Conservation (phyloP, 2,113 vertebrate genomes). For the Cisticola juncidis region DNA sequence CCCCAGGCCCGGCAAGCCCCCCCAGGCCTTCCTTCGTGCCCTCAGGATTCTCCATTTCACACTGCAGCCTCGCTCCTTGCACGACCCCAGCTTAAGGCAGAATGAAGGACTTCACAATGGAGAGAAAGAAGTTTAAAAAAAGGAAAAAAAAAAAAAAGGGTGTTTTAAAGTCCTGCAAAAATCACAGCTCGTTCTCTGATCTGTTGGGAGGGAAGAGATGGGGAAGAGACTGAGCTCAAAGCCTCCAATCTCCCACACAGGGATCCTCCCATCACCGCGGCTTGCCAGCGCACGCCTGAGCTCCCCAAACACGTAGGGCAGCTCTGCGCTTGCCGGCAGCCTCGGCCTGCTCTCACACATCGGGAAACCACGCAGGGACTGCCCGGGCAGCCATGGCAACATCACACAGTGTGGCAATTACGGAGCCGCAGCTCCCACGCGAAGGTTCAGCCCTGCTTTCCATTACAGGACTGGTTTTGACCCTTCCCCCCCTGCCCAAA, state of each 20-base stretch:
- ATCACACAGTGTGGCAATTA: slow-evolving; percentile 46
- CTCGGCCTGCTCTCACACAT: slow-evolving; percentile 30
- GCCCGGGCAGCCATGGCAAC: slow-evolving; percentile 60
- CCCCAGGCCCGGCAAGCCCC: not conserved
- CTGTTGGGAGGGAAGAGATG: not conserved
- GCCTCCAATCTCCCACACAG: not conserved
- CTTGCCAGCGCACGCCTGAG: slow-evolving; percentile 56
- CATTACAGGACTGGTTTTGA: not conserved
- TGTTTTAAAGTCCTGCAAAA: not conserved
- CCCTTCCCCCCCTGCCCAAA: not conserved
- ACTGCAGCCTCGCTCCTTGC: not conserved
- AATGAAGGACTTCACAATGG: not conserved
- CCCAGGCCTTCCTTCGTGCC: not conserved
- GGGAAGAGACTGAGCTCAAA: not conserved
- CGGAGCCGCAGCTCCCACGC: not conserved
- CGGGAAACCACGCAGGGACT: slow-evolving; percentile 32
- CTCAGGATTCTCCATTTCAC: slow-evolving; percentile 14
- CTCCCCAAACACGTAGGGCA: slow-evolving; percentile 55
- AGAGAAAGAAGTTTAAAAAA: not conserved
- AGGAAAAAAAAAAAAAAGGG: too few relatives aligned
- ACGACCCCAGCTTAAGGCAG: accelerated
- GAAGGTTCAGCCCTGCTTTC: not conserved
- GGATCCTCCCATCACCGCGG: not conserved
- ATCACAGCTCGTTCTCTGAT: not conserved
- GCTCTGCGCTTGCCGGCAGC: not conserved